Percentiles rank a stretch among this genome's conserved stretches.
phyloP scores from a whole-genome alignment of 1,140 invertebrate genomes.

The Eciton burchellii region DNA sequence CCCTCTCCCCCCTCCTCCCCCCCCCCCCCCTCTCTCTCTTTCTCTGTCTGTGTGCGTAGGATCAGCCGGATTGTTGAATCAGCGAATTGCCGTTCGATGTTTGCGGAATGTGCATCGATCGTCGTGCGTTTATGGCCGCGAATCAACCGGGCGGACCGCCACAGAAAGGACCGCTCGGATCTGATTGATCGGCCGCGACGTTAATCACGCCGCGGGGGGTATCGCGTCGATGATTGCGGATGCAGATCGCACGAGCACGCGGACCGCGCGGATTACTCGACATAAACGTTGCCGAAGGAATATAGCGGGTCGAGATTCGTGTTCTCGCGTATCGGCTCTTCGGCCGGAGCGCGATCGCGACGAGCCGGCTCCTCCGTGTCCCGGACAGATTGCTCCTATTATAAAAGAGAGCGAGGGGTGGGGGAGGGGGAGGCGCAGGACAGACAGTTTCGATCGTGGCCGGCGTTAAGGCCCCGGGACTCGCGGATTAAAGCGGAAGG shows the following conservation, averaged over 20 bases:
- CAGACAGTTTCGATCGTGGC: conserved; percentile 72
- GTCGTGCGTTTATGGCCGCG: conserved; percentile 52
- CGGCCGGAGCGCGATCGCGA: too few species aligned
- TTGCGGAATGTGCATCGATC: conserved; percentile 44
- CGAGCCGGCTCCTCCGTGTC: too few species aligned
- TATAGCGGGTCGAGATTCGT: too few species aligned
- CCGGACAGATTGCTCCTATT: too few species aligned
- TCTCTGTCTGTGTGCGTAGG: too few species aligned
- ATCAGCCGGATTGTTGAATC: conserved; percentile 46
- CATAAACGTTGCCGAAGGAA: too few species aligned
- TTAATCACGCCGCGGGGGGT: neutral
- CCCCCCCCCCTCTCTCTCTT: too few species aligned
- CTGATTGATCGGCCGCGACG: neutral
- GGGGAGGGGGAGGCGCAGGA: too few species aligned
- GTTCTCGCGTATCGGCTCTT: too few species aligned
- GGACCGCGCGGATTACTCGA: neutral
- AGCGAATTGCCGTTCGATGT: conserved; percentile 49
- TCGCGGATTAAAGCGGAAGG: conserved; percentile 60
- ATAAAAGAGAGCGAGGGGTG: too few species aligned
- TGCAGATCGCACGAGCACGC: neutral
- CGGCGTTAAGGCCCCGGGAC: conserved; percentile 74
- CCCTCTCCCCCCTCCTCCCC: too few species aligned
- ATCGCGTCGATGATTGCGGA: conserved; percentile 7
- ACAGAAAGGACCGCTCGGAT: conserved; percentile 15
- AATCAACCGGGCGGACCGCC: neutral